These are phyloP conservation scores for Campaea margaritaria DNA, from an alignment of 2,888 invertebrate genomes.

Conservation along the genomic window DNA sequence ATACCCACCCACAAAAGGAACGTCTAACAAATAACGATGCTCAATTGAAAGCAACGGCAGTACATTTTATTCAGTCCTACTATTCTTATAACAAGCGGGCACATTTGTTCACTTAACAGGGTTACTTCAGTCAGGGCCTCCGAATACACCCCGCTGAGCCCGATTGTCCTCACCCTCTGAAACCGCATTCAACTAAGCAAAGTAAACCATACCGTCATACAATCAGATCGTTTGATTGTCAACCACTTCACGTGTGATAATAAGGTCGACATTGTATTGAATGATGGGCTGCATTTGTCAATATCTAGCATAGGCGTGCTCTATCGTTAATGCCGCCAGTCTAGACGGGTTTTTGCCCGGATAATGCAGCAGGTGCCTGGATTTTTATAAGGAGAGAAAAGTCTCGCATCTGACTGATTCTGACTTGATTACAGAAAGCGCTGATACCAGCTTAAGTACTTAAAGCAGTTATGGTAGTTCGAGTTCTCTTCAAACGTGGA, in stretches of 20 bases:
- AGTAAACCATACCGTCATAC: slow-evolving; percentile 9
- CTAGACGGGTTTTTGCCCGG: slow-evolving; percentile 75
- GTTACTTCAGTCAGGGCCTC: slow-evolving; percentile 39
- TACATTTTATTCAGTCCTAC: slow-evolving; percentile 31
- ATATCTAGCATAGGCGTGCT: slow-evolving; percentile 54
- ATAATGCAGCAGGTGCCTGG: slow-evolving; percentile 63
- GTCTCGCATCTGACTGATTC: slow-evolving; percentile 27
- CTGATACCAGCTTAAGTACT: background rate
- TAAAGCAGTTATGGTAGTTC: background rate
- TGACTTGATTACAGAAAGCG: slow-evolving; percentile 11
- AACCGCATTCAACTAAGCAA: slow-evolving; percentile 13
- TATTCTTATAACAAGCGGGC: slow-evolving; percentile 32
- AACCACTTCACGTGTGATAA: slow-evolving; percentile 42
- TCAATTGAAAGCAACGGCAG: slow-evolving; percentile 29
- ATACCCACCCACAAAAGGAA: slow-evolving; percentile 18
- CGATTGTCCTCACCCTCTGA: slow-evolving; percentile 38
- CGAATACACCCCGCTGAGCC: slow-evolving; percentile 31
- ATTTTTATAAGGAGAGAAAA: slow-evolving; percentile 53
- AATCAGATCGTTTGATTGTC: slow-evolving; percentile 35
- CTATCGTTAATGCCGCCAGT: slow-evolving; percentile 58
- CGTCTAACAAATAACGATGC: slow-evolving; percentile 20
- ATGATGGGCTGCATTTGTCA: slow-evolving; percentile 41
- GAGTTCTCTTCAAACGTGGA: background rate
- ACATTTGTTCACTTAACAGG: slow-evolving; percentile 39
- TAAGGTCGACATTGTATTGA: slow-evolving; percentile 56